Percentiles rank a stretch among this genome's conserved stretches.
Conservation (phyloP, 2,797 vertebrate species). For the Percopsis omiscomaycus region DNA sequence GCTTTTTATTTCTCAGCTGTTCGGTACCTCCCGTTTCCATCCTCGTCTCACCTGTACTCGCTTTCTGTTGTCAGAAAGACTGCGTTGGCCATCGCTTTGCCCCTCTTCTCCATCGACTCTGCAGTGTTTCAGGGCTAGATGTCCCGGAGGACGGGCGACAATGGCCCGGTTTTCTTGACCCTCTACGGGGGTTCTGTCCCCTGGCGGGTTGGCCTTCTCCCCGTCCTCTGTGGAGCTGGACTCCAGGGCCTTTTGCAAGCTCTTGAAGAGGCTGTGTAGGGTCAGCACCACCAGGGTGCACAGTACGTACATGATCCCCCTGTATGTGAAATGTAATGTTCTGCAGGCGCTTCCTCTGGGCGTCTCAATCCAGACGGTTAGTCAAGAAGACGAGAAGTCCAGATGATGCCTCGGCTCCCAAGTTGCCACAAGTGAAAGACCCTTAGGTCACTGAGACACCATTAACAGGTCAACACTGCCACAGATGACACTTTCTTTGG, state of each 20-base stretch:
- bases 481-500: too few relatives aligned
- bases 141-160: neutral
- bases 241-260: conserved; percentile 16
- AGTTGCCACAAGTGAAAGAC: too few relatives aligned
- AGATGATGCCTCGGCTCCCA: too few relatives aligned
- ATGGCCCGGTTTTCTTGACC: neutral
- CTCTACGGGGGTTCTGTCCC: neutral
- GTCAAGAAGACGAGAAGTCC: too few relatives aligned
- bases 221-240: neutral
- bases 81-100: neutral
- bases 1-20: neutral
- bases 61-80: conserved; percentile 16
- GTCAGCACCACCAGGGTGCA: conserved; percentile 72
- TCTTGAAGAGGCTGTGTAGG: conserved; percentile 65
- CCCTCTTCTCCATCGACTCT: conserved; percentile 9
- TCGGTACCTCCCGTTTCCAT: neutral
- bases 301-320: conserved; percentile 69
- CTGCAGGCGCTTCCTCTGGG: too few relatives aligned
- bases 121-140: neutral
- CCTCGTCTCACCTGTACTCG: conserved; percentile 57
- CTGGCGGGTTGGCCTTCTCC: neutral
- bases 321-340: neutral
- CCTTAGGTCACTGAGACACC: too few relatives aligned
- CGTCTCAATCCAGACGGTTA: too few relatives aligned
- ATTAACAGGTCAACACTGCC: too few relatives aligned